Base-by-base conservation (phyloP, 2,888 invertebrate species). In the Pristionchus japonicus region DNA sequence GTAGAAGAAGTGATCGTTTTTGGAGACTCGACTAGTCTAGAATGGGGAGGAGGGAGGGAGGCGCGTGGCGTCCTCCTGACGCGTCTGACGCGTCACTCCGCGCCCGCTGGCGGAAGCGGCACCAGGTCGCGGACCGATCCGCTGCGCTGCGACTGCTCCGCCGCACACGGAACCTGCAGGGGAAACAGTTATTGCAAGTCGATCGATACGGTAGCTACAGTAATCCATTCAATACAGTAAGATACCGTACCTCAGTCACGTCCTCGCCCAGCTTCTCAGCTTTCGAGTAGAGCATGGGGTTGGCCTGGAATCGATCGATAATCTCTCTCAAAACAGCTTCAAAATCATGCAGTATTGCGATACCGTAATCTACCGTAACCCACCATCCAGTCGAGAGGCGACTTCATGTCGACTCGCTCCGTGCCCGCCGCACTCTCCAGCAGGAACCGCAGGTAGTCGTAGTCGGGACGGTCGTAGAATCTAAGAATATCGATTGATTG, bases 311-410 rank as follows among this genome's bases (percentile, higher is more conserved):
- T 84, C 7, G 20, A 61, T 27, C n/a, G n/a, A n/a, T n/a, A n/a
- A n/a, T n/a, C n/a, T n/a, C n/a, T n/a, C n/a, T n/a, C n/a, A n/a
- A n/a, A n/a, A n/a, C n/a, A n/a, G n/a, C n/a, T n/a, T n/a, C n/a
- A n/a, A n/a, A n/a, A n/a, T n/a, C n/a, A n/a, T n/a, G n/a, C n/a
- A n/a, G n/a, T n/a, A n/a, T n/a, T n/a, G n/a, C n/a, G n/a, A n/a
- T n/a, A n/a, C n/a, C n/a, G n/a, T n/a, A n/a, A n/a, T n/a, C n/a
- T n/a, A n/a, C n/a, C n/a, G n/a, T n/a, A n/a, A n/a, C n/a, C n/a
- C n/a, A 90, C 89, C 83, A 92, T 89, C 93, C 93, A 93, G 47
- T 93, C 93, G 82, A 93, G 67, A 20, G 91, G 92, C 27, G 90
- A 90, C 57, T 90, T 87, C 87, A 91, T 88, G 37, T 91, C 90